Conservation (phyloP, 2,888 invertebrate species). For the Tolmerus cingulatus region DNA sequence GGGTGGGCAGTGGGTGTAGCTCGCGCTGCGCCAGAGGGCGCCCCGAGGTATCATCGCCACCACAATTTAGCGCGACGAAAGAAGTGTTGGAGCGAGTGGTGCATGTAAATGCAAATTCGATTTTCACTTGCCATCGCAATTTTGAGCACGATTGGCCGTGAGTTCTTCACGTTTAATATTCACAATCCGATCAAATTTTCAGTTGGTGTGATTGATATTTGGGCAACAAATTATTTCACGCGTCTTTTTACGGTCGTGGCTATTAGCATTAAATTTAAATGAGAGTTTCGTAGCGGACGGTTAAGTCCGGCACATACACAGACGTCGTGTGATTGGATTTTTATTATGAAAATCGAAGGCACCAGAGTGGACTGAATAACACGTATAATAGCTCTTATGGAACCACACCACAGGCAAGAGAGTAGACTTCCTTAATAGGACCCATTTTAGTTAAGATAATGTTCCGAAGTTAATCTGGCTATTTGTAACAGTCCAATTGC, state of each 20-base stretch:
- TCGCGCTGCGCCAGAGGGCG: neutral
- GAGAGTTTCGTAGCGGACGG: neutral
- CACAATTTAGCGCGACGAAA: neutral
- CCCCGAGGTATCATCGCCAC: neutral
- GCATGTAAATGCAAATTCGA: neutral
- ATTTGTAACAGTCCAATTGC: neutral
- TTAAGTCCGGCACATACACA: too few relatives aligned
- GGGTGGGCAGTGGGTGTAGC: neutral
- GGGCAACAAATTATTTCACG: neutral
- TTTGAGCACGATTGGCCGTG: neutral
- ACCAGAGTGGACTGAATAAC: neutral
- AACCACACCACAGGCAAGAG: neutral
- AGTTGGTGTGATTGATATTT: neutral
- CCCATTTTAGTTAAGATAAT: neutral
- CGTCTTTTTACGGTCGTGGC: neutral
- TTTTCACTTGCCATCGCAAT: neutral
- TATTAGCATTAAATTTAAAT: neutral
- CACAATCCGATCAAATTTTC: neutral
- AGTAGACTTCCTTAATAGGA: neutral
- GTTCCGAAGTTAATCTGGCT: neutral
- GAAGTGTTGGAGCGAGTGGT: neutral
- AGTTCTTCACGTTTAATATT: neutral
- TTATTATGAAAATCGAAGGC: neutral
- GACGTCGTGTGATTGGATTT: neutral
- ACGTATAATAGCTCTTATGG: too few relatives aligned